Evolutionary conservation across 2,113 vertebrate species (phyloP).

Genomic region (Dermatemys mawii): DNA sequence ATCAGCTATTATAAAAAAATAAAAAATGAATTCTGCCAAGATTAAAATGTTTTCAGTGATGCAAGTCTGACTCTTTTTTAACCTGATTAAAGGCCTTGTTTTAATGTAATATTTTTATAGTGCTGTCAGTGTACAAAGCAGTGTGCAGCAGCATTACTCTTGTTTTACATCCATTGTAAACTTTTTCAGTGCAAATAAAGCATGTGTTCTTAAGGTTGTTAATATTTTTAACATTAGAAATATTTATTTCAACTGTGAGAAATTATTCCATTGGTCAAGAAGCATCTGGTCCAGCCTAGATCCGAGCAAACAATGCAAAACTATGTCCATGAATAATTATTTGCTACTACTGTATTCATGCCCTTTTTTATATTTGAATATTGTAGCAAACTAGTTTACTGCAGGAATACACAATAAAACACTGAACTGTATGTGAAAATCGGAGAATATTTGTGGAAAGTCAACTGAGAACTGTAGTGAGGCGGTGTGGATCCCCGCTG

Average conservation of each 20-base stretch:
- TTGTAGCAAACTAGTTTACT: conserved; percentile 19
- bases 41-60: conserved; percentile 4
- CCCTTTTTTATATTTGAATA: conserved; percentile 25
- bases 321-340: conserved; percentile 32
- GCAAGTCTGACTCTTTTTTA: background rate
- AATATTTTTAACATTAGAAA: conserved; percentile 27
- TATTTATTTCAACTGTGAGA: conserved; percentile 33
- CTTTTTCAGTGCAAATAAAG: background rate
- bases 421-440: conserved; percentile 41
- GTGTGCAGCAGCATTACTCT: background rate
- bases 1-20: background rate
- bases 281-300: conserved; percentile 8
- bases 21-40: background rate
- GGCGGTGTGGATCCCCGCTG: no score
- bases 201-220: conserved; percentile 10
- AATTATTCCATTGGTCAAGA: background rate
- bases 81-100: background rate
- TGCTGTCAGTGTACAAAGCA: background rate
- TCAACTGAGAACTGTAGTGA: background rate
- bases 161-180: background rate
- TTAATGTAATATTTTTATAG: background rate
- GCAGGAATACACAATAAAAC: conserved; percentile 17
- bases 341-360: conserved; percentile 10
- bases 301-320: conserved; percentile 18
- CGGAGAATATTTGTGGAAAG: conserved; percentile 33